Evolutionary conservation across 2,888 invertebrate genomes (phyloP).

Genomic region (Metopia argyrocephala): DNA sequence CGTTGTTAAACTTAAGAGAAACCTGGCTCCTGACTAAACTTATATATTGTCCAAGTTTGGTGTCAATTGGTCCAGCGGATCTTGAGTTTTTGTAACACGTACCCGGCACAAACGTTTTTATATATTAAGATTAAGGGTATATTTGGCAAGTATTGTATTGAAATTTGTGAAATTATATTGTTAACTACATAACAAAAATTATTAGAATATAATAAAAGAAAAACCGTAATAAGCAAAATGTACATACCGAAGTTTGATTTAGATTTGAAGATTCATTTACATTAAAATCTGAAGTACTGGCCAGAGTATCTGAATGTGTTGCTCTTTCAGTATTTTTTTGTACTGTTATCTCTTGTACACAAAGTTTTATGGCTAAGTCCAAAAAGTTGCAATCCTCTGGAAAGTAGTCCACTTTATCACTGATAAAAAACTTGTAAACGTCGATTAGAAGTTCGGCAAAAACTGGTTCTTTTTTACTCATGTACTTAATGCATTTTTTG

Average conservation of each 20-base stretch:
- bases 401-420: slow-evolving; percentile 80
- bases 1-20: no score
- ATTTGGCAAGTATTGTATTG: no score
- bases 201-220: no score
- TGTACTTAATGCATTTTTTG: slow-evolving; percentile 84
- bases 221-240: neutral
- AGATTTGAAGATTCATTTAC: neutral
- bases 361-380: slow-evolving; percentile 85
- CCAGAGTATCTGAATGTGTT: neutral
- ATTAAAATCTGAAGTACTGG: slow-evolving; percentile 6
- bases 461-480: slow-evolving; percentile 78
- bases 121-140: no score
- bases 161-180: no score
- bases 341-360: slow-evolving; percentile 82
- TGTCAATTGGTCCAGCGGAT: no score
- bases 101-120: no score
- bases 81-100: no score
- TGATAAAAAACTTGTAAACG: slow-evolving; percentile 83
- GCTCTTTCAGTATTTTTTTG: slow-evolving; percentile 80
- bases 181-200: no score
- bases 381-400: slow-evolving; percentile 83
- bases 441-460: slow-evolving; percentile 85
- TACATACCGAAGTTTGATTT: slow-evolving; percentile 13
- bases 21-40: no score
- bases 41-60: no score